Conservation (phyloP, 2,888 invertebrate genomes). For the Acholoe squamosa region DNA sequence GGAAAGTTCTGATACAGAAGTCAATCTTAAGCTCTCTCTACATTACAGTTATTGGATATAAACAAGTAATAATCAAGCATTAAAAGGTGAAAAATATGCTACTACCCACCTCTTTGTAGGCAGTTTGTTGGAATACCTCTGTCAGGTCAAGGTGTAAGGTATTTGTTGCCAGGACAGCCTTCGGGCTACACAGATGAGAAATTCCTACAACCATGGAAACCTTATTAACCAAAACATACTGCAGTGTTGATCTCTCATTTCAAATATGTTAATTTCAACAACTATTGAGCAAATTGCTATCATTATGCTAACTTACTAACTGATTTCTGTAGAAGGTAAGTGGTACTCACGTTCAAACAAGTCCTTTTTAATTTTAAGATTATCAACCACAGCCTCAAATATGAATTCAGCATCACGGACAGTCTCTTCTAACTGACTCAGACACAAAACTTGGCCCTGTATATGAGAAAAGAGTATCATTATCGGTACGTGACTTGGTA, state of each 20-base stretch:
- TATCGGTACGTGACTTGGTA: too few relatives aligned
- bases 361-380: constrained; percentile 83
- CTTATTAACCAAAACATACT: too few relatives aligned
- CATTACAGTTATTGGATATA: too few relatives aligned
- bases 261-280: too few relatives aligned
- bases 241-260: too few relatives aligned
- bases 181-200: constrained; percentile 79
- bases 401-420: constrained; percentile 84
- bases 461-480: constrained; percentile 50
- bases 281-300: too few relatives aligned
- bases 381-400: constrained; percentile 83
- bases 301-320: too few relatives aligned
- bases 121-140: constrained; percentile 78
- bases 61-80: too few relatives aligned
- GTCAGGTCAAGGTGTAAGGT: constrained; percentile 81
- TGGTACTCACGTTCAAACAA: constrained; percentile 82
- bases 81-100: too few relatives aligned
- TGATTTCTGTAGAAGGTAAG: too few relatives aligned
- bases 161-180: constrained; percentile 81
- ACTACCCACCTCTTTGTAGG: constrained; percentile 78
- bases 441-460: constrained; percentile 83
- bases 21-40: too few relatives aligned
- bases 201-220: constrained; percentile 73
- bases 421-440: constrained; percentile 83
- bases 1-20: too few relatives aligned